Conservation (phyloP, 2,797 vertebrate species). For the Diplodus puntazzo region DNA sequence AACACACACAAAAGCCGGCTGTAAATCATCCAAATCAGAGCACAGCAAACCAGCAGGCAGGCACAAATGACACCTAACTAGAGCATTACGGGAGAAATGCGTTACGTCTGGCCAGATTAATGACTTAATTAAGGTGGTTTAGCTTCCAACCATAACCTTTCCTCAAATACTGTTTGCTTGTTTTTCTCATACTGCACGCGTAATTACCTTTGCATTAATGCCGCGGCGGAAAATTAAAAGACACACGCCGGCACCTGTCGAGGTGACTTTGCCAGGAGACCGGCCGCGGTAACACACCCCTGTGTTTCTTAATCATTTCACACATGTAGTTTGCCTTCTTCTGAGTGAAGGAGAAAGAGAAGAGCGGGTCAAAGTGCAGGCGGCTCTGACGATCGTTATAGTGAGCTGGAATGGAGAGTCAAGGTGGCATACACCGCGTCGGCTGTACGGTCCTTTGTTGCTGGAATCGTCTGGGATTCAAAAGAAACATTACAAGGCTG, state of each 20-base stretch:
- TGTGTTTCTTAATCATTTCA: conserved; percentile 50
- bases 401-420: conserved; percentile 15
- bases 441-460: conserved; percentile 3
- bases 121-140: conserved; percentile 88
- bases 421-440: neutral
- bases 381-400: conserved; percentile 4
- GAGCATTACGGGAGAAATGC: conserved; percentile 85
- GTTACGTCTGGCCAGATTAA: conserved; percentile 84
- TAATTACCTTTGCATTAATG: conserved; percentile 72
- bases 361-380: conserved; percentile 35
- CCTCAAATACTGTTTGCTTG: conserved; percentile 64
- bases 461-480: conserved; percentile 24
- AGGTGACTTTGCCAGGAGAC: conserved; percentile 60
- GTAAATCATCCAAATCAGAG: conserved; percentile 65
- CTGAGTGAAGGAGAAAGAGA: conserved; percentile 24
- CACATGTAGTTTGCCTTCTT: conserved; percentile 1
- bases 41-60: conserved; percentile 40
- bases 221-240: conserved; percentile 63
- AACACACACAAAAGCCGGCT: neutral
- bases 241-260: conserved; percentile 18
- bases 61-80: conserved; percentile 80
- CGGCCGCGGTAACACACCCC: conserved; percentile 10
- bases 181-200: conserved; percentile 64
- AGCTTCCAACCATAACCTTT: conserved; percentile 87
- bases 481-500: conserved; percentile 11